Conservation (phyloP, 2,113 vertebrate genomes). For the Dicaeum eximium region DNA sequence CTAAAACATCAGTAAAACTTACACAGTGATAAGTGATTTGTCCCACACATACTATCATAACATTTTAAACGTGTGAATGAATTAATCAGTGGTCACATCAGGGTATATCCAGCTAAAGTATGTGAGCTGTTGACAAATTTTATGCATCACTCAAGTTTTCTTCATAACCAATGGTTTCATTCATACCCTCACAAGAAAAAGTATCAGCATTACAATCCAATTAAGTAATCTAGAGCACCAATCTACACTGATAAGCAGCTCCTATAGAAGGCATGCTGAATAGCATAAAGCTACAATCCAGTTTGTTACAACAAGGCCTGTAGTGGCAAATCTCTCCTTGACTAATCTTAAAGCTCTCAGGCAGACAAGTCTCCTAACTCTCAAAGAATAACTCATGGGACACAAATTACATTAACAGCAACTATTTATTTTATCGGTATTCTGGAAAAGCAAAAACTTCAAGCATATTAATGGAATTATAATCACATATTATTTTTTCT, state of each 20-base stretch:
- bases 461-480: not conserved
- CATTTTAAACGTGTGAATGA: not conserved
- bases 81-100: not conserved
- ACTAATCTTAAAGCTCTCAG: not conserved
- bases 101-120: not conserved
- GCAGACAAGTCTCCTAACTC: not conserved
- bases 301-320: not conserved
- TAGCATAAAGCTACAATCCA: not conserved
- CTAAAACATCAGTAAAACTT: not conserved
- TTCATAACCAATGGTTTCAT: not conserved
- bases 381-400: not conserved
- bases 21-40: not conserved
- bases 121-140: not conserved
- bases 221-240: not conserved
- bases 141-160: not conserved
- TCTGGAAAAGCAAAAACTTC: not conserved
- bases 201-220: not conserved
- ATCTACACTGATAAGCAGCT: not conserved
- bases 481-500: not conserved
- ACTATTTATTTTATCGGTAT: not conserved
- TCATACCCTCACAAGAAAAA: not conserved
- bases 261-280: not conserved
- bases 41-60: not conserved
- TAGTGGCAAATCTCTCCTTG: not conserved
- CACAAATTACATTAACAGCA: not conserved